These are phyloP conservation scores for Listronotus bonariensis DNA, from an alignment of 1,140 invertebrate genomes.

Conservation along the genomic window DNA sequence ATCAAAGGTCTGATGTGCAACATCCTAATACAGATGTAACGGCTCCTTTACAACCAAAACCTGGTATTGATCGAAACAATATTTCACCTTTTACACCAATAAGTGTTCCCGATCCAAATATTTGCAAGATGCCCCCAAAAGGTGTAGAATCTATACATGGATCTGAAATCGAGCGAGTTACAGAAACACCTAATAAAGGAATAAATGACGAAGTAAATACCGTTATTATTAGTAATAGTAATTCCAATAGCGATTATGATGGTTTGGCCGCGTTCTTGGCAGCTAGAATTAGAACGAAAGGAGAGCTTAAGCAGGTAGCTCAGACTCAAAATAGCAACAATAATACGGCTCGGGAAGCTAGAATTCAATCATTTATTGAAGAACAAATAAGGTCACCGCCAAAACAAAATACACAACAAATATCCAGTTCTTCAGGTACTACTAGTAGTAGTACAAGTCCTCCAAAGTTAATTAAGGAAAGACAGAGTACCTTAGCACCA, in stretches of 20 bases:
- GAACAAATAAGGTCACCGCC: conserved; percentile 38
- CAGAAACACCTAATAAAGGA: conserved; percentile 29
- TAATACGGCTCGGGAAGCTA: conserved; percentile 39
- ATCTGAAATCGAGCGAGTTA: conserved; percentile 41
- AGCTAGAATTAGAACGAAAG: conserved; percentile 79
- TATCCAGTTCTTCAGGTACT: conserved; percentile 11
- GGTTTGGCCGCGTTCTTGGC: conserved; percentile 64
- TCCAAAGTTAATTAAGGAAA: conserved; percentile 60
- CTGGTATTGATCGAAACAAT: conserved; percentile 60
- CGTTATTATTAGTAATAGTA: conserved; percentile 39
- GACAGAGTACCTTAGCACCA: conserved; percentile 51
- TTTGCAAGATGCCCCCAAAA: conserved; percentile 61
- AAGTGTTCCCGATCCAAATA: conserved; percentile 58
- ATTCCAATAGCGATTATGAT: conserved; percentile 55
- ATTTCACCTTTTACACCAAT: conserved; percentile 63
- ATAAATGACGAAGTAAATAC: conserved; percentile 23
- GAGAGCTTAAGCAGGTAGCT: conserved; percentile 75
- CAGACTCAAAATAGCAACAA: conserved; percentile 55
- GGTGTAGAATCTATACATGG: conserved; percentile 66
- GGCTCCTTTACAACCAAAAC: conserved; percentile 60
- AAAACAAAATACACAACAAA: conserved; percentile 15
- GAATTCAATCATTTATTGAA: conserved; percentile 39
- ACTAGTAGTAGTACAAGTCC: conserved; percentile 53
- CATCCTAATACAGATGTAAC: conserved; percentile 57
- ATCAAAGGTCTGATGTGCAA: conserved; percentile 46